phyloP scores from a whole-genome alignment of 2,113 vertebrate species.

The Riparia riparia region DNA sequence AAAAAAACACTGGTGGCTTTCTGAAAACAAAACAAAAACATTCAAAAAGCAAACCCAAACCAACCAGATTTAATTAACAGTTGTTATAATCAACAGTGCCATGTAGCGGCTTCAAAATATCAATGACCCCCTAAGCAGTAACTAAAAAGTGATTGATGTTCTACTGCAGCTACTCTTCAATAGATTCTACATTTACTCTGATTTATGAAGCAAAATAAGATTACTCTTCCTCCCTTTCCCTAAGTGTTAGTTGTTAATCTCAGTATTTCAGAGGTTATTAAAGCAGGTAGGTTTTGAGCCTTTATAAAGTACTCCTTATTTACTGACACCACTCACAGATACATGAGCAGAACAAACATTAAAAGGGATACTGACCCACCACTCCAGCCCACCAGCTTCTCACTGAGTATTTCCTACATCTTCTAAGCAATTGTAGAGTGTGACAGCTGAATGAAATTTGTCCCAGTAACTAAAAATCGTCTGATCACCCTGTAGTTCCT shows the following conservation, averaged over 20 bases:
- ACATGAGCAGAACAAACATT: not conserved
- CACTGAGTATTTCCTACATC: not conserved
- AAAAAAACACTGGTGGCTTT: not conserved
- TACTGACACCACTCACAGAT: not conserved
- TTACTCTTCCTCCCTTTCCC: not conserved
- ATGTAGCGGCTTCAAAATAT: not conserved
- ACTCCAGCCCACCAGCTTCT: not conserved
- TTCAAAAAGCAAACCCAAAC: not conserved
- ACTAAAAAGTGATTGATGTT: not conserved
- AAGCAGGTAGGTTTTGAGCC: not conserved
- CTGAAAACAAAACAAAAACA: not conserved
- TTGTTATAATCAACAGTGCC: not conserved
- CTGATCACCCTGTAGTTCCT: not conserved
- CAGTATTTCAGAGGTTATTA: not conserved
- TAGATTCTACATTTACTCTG: not conserved
- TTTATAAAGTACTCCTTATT: not conserved
- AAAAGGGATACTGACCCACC: not conserved
- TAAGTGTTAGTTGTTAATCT: not conserved
- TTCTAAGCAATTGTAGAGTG: not conserved
- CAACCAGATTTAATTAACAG: not conserved
- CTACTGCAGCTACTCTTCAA: not conserved
- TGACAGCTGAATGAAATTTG: not conserved
- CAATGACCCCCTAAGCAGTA: not conserved
- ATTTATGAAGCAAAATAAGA: not conserved
- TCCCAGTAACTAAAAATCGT: not conserved